phyloP scores from a whole-genome alignment of 2,797 vertebrate species.

The Gymnocypris eckloni region DNA sequence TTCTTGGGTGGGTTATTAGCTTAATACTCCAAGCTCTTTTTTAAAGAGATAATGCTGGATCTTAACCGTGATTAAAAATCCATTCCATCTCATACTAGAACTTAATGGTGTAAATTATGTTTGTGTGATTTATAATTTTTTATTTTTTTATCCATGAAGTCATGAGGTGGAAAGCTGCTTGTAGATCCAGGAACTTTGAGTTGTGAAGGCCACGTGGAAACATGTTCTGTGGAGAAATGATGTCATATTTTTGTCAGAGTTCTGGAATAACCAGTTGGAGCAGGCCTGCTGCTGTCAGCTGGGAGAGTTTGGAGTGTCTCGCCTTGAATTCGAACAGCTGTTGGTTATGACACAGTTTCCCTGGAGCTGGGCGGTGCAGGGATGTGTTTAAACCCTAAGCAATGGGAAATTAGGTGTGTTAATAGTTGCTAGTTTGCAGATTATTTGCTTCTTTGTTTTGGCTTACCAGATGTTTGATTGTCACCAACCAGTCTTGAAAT shows the following conservation, averaged over 20 bases:
- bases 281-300: constrained; percentile 60
- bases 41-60: neutral
- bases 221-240: constrained; percentile 62
- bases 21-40: neutral
- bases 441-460: neutral
- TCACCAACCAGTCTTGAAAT: neutral
- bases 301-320: constrained; percentile 51
- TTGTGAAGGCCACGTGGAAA: constrained; percentile 50
- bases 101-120: neutral
- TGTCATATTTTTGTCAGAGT: constrained; percentile 67
- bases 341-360: constrained; percentile 57
- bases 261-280: constrained; percentile 40
- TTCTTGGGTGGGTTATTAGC: neutral
- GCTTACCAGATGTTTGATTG: neutral
- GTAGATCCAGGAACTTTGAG: neutral
- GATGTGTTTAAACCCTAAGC: neutral
- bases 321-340: constrained; percentile 49
- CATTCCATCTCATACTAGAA: neutral
- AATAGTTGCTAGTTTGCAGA: constrained; percentile 18
- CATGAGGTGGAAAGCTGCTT: constrained; percentile 9
- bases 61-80: neutral
- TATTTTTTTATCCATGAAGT: neutral
- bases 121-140: neutral
- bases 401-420: constrained; percentile 5
- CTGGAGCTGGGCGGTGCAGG: constrained; percentile 9